phyloP scores from a whole-genome alignment of 2,797 vertebrate species.

The Xenentodon cancila region DNA sequence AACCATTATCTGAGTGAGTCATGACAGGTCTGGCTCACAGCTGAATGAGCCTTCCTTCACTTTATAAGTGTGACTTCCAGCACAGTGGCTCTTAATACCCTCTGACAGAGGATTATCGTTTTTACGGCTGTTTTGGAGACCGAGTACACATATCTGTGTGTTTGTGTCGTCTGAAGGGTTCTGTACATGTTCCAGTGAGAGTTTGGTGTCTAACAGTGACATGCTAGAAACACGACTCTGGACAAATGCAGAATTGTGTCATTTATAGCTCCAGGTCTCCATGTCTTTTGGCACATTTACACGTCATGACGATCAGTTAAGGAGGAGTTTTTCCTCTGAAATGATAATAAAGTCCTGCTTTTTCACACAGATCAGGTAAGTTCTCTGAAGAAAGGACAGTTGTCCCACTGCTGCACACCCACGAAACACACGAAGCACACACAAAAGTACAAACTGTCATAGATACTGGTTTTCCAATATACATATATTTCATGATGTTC shows the following conservation, averaged over 20 bases:
- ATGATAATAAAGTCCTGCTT: constrained; percentile 68
- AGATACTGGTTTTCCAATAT: constrained; percentile 83
- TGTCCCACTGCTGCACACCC: constrained; percentile 78
- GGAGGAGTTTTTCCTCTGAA: constrained; percentile 46
- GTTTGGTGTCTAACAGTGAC: neutral
- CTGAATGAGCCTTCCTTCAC: too few species aligned
- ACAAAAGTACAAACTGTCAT: constrained; percentile 82
- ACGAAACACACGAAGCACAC: constrained; percentile 79
- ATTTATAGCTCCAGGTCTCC: constrained; percentile 29
- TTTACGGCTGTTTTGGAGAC: neutral
- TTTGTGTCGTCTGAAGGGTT: neutral
- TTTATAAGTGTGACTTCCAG: too few species aligned
- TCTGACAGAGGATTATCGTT: too few species aligned
- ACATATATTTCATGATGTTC: constrained; percentile 88
- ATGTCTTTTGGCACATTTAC: constrained; percentile 35
- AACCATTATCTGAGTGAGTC: too few species aligned
- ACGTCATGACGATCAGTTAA: constrained; percentile 37
- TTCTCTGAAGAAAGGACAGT: constrained; percentile 71
- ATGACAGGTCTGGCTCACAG: too few species aligned
- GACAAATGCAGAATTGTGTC: constrained; percentile 19
- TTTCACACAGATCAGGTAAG: constrained; percentile 67
- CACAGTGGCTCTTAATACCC: too few species aligned
- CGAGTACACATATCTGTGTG: neutral
- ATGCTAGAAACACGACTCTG: constrained; percentile 24
- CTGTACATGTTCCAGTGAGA: neutral